Base-by-base conservation (phyloP, 2,888 invertebrate species). In the Drosophila imparisetae region DNA sequence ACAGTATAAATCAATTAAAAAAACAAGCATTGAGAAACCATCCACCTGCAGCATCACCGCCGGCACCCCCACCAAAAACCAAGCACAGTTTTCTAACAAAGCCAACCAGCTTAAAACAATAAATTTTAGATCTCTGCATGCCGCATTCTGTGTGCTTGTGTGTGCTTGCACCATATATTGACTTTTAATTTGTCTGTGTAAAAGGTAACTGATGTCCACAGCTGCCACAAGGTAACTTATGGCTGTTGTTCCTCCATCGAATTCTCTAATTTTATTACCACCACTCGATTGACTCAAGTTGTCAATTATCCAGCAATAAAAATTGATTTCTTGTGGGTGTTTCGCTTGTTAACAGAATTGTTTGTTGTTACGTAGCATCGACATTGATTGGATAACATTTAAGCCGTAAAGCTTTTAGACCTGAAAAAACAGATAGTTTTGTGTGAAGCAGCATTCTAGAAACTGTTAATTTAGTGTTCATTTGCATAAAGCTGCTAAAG, bases 151-250 rank as follows among this genome's bases (percentile, higher is more conserved):
- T 30, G 30, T 21, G 18, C 18, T 29, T 34, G 21, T 34, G 27
- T 27, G 4, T 62, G 32, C 49, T 36, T 55, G 24, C 40, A 49
- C 24, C 36, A 30, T 36, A 62, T 84, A 86, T 84, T 81, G 82
- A 81, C 81, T 83, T 83, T 79, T 81, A 79, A 86, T 83, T 83
- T 83, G 72, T 66, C 68, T 66, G 62, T 70, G 57, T 53, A 62
- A 58, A 61, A 70, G 71, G 55, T 66, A 61, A 59, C 65, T 71
- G 65, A 59, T 66, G 57, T 55, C 40, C 69, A 53, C 64, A 67
- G 81, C 66, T 66, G 68, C 54, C 68, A 55, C 53, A 40, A 49
- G 36, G 52, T 72, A 58, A 73, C 74, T 50, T 66, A 78, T 69
- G 53, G 32, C 48, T 45, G 65, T 29, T 69, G 49, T 48, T 64